A percentile compares a stretch with the other conserved stretches of the same genome.
Evolutionary conservation across 2,113 vertebrate species (phyloP).

Genomic region (Periophthalmus modestus): DNA sequence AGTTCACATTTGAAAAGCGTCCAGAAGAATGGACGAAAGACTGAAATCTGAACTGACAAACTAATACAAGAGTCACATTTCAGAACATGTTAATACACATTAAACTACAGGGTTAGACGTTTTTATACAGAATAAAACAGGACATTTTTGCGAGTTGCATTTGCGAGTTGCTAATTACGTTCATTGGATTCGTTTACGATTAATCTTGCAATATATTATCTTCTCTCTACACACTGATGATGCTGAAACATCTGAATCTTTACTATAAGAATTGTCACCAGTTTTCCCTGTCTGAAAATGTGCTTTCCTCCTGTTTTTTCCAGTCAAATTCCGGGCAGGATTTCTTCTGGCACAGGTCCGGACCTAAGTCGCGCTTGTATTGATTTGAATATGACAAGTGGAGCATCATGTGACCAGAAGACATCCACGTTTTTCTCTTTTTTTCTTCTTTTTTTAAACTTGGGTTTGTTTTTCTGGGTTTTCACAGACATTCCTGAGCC

Average conservation of each 20-base stretch:
- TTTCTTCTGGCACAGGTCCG: not conserved
- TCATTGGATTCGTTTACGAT: no score
- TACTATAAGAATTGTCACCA: not conserved
- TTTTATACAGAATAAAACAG: no score
- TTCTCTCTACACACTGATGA: not conserved
- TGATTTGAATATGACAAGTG: conserved; percentile 35
- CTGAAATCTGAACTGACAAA: no score
- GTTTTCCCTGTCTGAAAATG: not conserved
- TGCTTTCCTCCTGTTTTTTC: not conserved
- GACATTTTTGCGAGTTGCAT: no score
- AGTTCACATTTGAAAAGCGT: no score
- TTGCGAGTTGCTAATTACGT: no score
- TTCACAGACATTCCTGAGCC: conserved; percentile 73
- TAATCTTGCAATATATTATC: no score
- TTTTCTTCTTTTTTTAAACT: not conserved
- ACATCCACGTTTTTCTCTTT: conserved; percentile 32
- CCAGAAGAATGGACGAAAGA: no score
- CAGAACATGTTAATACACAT: no score
- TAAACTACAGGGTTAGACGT: no score
- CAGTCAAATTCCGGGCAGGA: not conserved
- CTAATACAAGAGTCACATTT: no score
- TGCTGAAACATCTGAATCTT: not conserved
- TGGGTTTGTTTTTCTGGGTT: conserved; percentile 64
- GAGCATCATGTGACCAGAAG: conserved; percentile 23
- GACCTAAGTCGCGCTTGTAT: not conserved